phyloP scores from a whole-genome alignment of 2,888 invertebrate species.

The Seira sanloemensis region DNA sequence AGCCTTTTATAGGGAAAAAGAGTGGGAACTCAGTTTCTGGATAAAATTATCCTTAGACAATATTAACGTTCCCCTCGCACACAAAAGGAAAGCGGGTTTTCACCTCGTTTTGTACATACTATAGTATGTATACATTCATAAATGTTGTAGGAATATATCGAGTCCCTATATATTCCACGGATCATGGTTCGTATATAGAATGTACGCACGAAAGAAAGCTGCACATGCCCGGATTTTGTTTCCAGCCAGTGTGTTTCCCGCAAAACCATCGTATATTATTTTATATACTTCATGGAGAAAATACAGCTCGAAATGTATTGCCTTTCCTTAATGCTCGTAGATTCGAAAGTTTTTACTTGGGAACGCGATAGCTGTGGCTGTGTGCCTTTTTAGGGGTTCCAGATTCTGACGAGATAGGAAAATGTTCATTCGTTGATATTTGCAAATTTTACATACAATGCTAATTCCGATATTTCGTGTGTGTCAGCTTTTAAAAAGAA shows the following conservation, averaged over 20 bases:
- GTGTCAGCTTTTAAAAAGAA: not conserved
- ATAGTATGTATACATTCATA: too few relatives aligned
- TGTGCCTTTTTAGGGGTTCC: too few relatives aligned
- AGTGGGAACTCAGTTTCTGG: not conserved
- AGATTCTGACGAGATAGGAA: too few relatives aligned
- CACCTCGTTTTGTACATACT: constrained; percentile 37
- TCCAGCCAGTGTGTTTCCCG: not conserved
- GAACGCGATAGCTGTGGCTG: too few relatives aligned
- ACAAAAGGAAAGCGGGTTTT: constrained; percentile 23
- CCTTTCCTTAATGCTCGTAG: too few relatives aligned
- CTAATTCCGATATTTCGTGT: not conserved
- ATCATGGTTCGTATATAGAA: not conserved
- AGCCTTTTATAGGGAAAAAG: not conserved
- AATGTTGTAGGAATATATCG: not conserved
- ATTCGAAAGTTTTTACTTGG: too few relatives aligned
- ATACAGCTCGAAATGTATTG: too few relatives aligned
- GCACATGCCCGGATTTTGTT: constrained; percentile 52
- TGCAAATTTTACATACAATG: not conserved
- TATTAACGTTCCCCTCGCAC: not conserved
- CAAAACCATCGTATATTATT: too few relatives aligned
- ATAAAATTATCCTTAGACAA: not conserved
- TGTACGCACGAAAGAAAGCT: not conserved
- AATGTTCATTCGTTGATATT: not conserved
- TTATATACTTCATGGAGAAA: too few relatives aligned
- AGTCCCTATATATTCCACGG: not conserved